Percentiles rank a stretch among this genome's conserved stretches.
Evolutionary conservation across 2,113 vertebrate species (phyloP).

Genomic region (Hydropotes inermis): DNA sequence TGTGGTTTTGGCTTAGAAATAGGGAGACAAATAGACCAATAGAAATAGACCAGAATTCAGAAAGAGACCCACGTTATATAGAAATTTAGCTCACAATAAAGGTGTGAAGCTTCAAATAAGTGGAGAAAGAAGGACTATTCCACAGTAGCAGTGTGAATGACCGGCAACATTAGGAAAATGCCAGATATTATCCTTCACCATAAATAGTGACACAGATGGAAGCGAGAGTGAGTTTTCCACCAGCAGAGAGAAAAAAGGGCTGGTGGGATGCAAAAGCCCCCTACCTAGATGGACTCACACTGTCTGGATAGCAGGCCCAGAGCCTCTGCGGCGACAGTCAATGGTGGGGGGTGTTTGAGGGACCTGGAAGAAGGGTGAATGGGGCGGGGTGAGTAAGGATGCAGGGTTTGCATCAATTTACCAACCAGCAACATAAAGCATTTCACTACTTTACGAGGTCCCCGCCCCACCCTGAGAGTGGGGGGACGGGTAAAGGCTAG

Average conservation of each 20-base stretch:
- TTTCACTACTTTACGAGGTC: not conserved
- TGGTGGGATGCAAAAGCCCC: not conserved
- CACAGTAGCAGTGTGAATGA: not conserved
- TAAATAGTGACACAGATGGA: not conserved
- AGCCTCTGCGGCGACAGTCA: not conserved
- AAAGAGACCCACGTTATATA: not conserved
- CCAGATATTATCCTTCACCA: not conserved
- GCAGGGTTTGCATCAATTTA: not conserved
- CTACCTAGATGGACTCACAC: accelerated
- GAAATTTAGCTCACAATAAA: not conserved
- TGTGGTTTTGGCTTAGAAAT: not conserved
- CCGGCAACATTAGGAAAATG: not conserved
- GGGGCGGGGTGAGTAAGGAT: not conserved
- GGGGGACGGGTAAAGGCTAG: not conserved
- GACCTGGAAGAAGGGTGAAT: not conserved
- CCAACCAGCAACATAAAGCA: not conserved
- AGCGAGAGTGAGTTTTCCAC: not conserved
- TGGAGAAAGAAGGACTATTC: not conserved
- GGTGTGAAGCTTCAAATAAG: not conserved
- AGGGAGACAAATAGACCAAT: not conserved
- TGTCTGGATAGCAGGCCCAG: not conserved
- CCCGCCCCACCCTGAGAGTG: too few relatives aligned
- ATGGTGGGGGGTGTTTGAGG: accelerated
- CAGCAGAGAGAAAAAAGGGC: not conserved
- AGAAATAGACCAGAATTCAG: not conserved